Evolutionary conservation across 1,140 invertebrate species (phyloP), one percentile per base, ranked within the genome.

Genomic region (Drosophila triauraria): DNA sequence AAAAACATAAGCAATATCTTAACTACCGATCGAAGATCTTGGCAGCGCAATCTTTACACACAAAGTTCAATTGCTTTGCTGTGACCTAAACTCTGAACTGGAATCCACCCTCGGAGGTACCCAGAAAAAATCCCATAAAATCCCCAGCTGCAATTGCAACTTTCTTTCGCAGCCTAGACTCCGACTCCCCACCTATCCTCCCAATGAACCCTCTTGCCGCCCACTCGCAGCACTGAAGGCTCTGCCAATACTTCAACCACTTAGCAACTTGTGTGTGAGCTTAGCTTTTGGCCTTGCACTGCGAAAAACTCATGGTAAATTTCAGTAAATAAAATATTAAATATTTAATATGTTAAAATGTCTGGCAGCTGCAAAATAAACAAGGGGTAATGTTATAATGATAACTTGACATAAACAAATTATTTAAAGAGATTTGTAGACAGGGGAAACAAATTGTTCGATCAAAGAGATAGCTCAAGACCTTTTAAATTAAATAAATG

Each of bases 241-340:
- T 57, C 54, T 57, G 70, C 61, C 72, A 69, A 80, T 80, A 56
- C 46, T 27, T 77, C 42, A 80, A 85, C 47, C 82, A 86, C 75
- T 85, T 81, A 78, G 62, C 75, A 82, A 61, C 69, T 82, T 54
- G 78, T 81, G 75, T 86, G 82, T 85, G 75, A 68, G 59, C 48
- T 62, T 23, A 62, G 25, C 25, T 10, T 44, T 32, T 59, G 51
- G 12, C 8, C 1, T 2, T 17, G 12, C 62, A 65, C 40, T n/a
- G 27, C 4, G 13, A 40, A 23, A 38, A 38, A 54, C 0, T 0
- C 1, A 38, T 15, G 10, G 0, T 38, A 5, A 23, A 40, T 23
- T 25, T 4, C 12, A 25, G 10, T 12, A 40, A 57, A 46, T n/a
- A 7, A 42, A 40, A 4, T 40, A 3, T 40, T 5, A 1, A 27